These are phyloP conservation scores for Pocillopora damicornis DNA, from an alignment of 64 coral and sea anemone species.

Conservation along the genomic window DNA sequence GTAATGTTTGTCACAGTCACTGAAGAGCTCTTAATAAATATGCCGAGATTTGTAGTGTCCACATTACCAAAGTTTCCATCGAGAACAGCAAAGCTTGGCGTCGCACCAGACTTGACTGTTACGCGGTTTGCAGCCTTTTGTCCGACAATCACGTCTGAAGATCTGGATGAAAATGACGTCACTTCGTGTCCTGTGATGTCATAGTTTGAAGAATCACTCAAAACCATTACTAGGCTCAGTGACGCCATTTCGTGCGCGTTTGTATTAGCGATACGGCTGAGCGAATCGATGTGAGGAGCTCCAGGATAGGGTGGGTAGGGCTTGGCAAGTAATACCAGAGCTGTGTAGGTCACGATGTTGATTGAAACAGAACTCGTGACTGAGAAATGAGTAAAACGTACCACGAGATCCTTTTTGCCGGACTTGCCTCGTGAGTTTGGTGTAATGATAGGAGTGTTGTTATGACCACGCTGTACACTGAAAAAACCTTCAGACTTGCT, in stretches of 20 bases:
- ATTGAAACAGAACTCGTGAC: slow-evolving; percentile 11
- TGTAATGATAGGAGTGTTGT: slow-evolving; percentile 35
- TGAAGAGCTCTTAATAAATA: not conserved
- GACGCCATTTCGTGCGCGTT: slow-evolving; percentile 41
- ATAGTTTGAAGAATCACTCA: slow-evolving; percentile 31
- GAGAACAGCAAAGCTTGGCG: not conserved
- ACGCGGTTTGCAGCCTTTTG: slow-evolving; percentile 40
- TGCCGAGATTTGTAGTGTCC: not conserved
- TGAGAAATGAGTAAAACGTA: slow-evolving; percentile 50
- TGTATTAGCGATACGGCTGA: slow-evolving; percentile 22
- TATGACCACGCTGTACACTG: slow-evolving; percentile 17
- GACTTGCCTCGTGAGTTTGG: slow-evolving; percentile 26
- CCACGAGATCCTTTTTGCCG: slow-evolving; percentile 33
- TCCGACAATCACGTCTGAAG: slow-evolving; percentile 32
- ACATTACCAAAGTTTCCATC: slow-evolving; percentile 37
- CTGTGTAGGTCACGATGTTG: slow-evolving; percentile 46
- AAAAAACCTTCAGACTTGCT: slow-evolving; percentile 32
- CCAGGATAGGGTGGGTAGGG: slow-evolving; percentile 48
- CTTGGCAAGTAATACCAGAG: slow-evolving; percentile 30
- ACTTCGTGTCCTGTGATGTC: slow-evolving; percentile 40
- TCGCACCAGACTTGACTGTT: slow-evolving; percentile 6
- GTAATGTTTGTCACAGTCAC: slow-evolving; percentile 25
- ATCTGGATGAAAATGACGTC: slow-evolving; percentile 46
- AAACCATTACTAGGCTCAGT: slow-evolving; percentile 41
- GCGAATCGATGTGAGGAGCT: slow-evolving; percentile 14